Evolutionary conservation across 2,113 vertebrate genomes (phyloP), one percentile per base, ranked within the genome.

Genomic region (Danionella cerebrum): DNA sequence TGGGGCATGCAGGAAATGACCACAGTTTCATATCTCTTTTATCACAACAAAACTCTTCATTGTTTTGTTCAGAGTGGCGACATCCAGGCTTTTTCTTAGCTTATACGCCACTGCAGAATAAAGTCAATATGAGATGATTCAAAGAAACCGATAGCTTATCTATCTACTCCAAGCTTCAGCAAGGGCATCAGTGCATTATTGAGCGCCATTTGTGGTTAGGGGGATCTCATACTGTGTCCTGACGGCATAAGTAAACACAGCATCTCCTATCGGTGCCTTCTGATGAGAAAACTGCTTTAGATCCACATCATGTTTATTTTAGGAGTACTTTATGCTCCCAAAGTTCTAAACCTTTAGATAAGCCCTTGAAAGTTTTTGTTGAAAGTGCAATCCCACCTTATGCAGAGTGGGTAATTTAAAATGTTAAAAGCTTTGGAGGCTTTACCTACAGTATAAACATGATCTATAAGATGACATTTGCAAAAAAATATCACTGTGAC

Each of bases 1-100:
- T 9, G 5, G 38, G 65, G 19, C 45, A 22, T 54, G 67, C 63
- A 75, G 71, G 70, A 82, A 77, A 63, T 50, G 65, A 75, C 67
- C 58, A 63, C 53, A 63, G 54, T 42, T 64, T 4, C 70, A 31
- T 59, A 53, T 39, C 16, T 39, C 18, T 52, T 25, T 65, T 39
- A 48, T 42, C 57, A 13, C 16, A 39, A 53, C 11, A 8, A 52
- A 21, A 22, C 13, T 47, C 13, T 16, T 5, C 54, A 53, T 45
- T 25, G 11, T 41, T 57, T 65, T 22, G n/a, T 55, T 52, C 5
- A 25, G 42, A 36, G 12, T 21, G 39, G 27, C 3, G 22, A 29
- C 18, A 65, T 3, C 14, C 27, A 67, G 21, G 24, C 52, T 57
- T 67, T n/a, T 8, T 41, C 14, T 5, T 13, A 11, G 8, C 35